These are phyloP conservation scores for Andrena hattorfiana DNA, from an alignment of 2,888 invertebrate genomes.

Conservation along the genomic window DNA sequence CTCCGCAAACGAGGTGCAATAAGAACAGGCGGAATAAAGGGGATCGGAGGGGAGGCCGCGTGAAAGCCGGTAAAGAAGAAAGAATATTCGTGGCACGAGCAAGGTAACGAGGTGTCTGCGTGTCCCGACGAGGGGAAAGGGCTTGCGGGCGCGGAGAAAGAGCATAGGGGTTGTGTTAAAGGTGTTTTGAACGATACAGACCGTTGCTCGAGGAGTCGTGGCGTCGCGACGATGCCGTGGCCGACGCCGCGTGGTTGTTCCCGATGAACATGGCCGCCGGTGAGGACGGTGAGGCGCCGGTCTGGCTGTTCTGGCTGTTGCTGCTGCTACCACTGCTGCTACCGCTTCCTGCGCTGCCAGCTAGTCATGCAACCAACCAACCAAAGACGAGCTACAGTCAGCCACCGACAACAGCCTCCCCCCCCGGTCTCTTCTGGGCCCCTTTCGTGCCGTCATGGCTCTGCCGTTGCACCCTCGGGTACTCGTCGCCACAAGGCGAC, in stretches of 20 bases:
- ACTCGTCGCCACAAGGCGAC: too few species aligned
- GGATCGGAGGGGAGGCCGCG: not conserved
- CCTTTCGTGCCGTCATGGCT: slow-evolving; percentile 15
- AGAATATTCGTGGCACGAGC: not conserved
- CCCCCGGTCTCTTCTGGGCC: slow-evolving; percentile 45
- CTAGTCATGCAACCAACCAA: slow-evolving; percentile 84
- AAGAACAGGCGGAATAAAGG: not conserved
- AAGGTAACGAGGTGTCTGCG: not conserved
- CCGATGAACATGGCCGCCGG: slow-evolving; percentile 72
- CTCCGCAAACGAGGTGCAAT: not conserved
- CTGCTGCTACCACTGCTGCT: slow-evolving; percentile 81
- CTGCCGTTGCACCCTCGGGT: slow-evolving; percentile 35
- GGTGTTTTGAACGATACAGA: slow-evolving; percentile 76
- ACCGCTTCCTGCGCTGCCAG: slow-evolving; percentile 77
- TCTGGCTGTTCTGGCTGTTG: slow-evolving; percentile 84
- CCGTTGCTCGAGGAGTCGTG: slow-evolving; percentile 82
- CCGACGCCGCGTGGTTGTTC: slow-evolving; percentile 68
- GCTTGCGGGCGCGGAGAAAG: too few species aligned
- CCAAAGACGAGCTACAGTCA: slow-evolving; percentile 77
- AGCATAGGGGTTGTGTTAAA: not conserved
- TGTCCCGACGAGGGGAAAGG: not conserved
- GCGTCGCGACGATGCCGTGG: slow-evolving; percentile 69
- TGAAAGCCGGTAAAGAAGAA: not conserved
- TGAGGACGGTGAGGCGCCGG: slow-evolving; percentile 75
- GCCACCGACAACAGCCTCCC: slow-evolving; percentile 64